Base-by-base conservation (phyloP, 2,113 vertebrate species). In the Brachionichthys hirsutus region DNA sequence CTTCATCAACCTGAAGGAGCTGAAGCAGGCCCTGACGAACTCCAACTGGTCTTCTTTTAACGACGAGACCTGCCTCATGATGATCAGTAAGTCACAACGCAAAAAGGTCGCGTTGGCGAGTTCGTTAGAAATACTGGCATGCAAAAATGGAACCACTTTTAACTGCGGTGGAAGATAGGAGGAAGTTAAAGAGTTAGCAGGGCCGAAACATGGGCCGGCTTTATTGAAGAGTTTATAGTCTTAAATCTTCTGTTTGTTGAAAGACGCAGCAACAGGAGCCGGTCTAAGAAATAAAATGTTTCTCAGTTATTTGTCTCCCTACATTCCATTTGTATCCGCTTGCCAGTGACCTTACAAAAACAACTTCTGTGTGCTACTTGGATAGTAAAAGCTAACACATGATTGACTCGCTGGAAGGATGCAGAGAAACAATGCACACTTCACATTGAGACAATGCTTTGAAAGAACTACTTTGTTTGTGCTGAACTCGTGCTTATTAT, bases 31-130 rank as follows among this genome's bases (percentile, higher is more conserved):
- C 0, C 92, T 99, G 3, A 85, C 97, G 80, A 99, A 98, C 89
- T 94, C 93, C 82, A 98, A 99, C 89, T 96, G 94, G 93, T 94
- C 95, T 0, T 43, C 92, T 0, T 99, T 99, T 87, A 95, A 93
- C 1, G 95, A 98, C 0, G 95, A 99, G 84, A 98, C 94, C 1
- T 98, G 97, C 73, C 84, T 93, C 54, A 93, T 98, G 91, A 96
- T 99, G 96, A 92, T 98, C 71, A 99, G 96, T 98, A 83, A 95
- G 96, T 93, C 17, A 1, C 38, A 30, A 46, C 19, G 41, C 6
- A 5, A 34, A 43, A 59, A 19, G 18, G 1, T 13, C 46, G 8
- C 20, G 46, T 14, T 19, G 18, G 18, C 6, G 2, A 35, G 22
- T 24, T 24, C 9, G 2, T 72, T 43, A 2, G 41, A 19, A 14